Conservation (phyloP, 2,797 vertebrate genomes). For the Coregonus sp. region DNA sequence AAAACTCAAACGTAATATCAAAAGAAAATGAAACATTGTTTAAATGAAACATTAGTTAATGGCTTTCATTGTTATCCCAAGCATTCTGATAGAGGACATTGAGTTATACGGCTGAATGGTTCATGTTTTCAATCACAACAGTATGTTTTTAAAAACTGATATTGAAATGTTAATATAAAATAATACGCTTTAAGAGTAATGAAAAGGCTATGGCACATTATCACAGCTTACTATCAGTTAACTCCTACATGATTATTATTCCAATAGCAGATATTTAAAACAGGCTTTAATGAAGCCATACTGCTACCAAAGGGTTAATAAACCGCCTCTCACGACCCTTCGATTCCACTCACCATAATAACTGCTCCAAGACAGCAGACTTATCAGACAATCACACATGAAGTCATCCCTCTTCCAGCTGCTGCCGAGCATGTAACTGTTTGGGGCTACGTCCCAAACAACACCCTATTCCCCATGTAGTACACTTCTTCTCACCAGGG, state of each 20-base stretch:
- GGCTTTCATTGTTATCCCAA: background rate
- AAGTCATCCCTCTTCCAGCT: slow-evolving; percentile 74
- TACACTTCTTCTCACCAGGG: background rate
- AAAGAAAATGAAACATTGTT: slow-evolving; percentile 54
- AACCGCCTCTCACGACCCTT: slow-evolving; percentile 25
- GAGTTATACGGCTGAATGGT: background rate
- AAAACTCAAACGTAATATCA: slow-evolving; percentile 52
- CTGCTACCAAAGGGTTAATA: slow-evolving; percentile 16
- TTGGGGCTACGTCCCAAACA: slow-evolving; percentile 40
- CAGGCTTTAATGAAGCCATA: slow-evolving; percentile 27
- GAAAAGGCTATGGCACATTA: background rate
- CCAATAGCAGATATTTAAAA: background rate
- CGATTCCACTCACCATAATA: slow-evolving; percentile 66
- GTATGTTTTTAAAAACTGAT: background rate
- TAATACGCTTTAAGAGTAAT: background rate
- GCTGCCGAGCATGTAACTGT: slow-evolving; percentile 79
- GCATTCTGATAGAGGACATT: background rate
- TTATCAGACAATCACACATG: slow-evolving; percentile 76
- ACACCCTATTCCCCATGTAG: background rate
- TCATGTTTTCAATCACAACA: background rate
- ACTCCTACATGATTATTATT: background rate
- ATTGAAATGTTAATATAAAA: background rate
- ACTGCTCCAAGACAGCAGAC: slow-evolving; percentile 67
- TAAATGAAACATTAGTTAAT: slow-evolving; percentile 15
- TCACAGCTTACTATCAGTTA: background rate